Evolutionary conservation across 2,888 invertebrate genomes (phyloP).

Genomic region (Dinocampus coccinellae): DNA sequence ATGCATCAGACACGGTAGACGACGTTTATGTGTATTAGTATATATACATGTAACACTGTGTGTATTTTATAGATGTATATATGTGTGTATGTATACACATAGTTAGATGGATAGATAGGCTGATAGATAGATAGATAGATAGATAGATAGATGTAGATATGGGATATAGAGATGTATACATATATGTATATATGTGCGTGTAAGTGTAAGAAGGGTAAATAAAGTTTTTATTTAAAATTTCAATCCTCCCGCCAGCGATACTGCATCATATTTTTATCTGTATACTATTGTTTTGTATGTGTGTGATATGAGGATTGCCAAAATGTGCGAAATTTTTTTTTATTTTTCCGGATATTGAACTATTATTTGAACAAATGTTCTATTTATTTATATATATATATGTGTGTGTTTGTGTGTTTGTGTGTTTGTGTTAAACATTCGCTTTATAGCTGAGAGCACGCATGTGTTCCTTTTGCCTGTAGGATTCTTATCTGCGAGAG

Average conservation of each 20-base stretch:
- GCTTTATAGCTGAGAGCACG: slow-evolving; percentile 28
- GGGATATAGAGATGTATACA: no score
- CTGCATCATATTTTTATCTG: neutral
- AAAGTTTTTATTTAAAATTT: no score
- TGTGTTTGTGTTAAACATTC: slow-evolving; percentile 16
- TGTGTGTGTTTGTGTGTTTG: neutral
- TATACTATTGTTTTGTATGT: neutral
- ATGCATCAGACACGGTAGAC: slow-evolving; percentile 68
- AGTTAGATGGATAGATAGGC: slow-evolving; percentile 1
- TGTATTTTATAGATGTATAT: slow-evolving; percentile 32
- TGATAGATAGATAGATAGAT: slow-evolving; percentile 17
- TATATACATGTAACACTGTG: no score
- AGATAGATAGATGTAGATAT: slow-evolving; percentile 37
- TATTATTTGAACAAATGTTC: slow-evolving; percentile 23
- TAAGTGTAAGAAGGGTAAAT: no score
- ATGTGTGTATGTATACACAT: slow-evolving; percentile 15
- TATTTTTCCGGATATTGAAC: slow-evolving; percentile 9
- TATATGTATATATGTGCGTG: no score
- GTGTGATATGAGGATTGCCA: slow-evolving; percentile 27
- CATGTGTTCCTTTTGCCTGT: slow-evolving; percentile 27
- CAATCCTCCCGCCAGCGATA: neutral
- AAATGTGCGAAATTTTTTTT: slow-evolving; percentile 38
- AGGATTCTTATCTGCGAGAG: slow-evolving; percentile 52
- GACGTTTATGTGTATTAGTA: slow-evolving; percentile 34
- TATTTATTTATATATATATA: neutral